phyloP scores from a whole-genome alignment of 1,140 invertebrate species.

The Solenopsis fugax region DNA sequence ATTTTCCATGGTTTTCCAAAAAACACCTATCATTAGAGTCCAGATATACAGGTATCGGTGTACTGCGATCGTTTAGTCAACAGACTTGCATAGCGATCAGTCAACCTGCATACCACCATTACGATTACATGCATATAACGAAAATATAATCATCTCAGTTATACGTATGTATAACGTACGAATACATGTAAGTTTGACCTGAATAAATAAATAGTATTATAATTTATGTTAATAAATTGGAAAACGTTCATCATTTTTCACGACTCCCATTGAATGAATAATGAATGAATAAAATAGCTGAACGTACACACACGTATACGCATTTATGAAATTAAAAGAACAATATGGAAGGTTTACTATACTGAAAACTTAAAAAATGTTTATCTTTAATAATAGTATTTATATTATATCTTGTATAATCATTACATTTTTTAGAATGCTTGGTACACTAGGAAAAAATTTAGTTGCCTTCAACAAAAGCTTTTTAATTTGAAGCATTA shows the following conservation, averaged over 20 bases:
- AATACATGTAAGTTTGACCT: background rate
- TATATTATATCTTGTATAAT: background rate
- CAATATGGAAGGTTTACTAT: background rate
- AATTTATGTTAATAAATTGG: constrained; percentile 42
- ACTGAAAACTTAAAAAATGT: background rate
- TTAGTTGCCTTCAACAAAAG: too few relatives aligned
- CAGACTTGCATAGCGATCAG: constrained; percentile 2
- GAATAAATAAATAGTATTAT: constrained; percentile 16
- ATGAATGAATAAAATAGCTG: background rate
- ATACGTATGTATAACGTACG: background rate
- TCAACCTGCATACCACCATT: background rate
- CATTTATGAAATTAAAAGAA: background rate
- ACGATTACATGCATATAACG: background rate
- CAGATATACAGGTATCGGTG: background rate
- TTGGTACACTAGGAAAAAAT: background rate
- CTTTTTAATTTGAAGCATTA: too few relatives aligned
- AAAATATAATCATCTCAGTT: constrained; percentile 13
- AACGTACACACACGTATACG: background rate
- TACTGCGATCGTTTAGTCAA: background rate
- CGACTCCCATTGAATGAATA: background rate
- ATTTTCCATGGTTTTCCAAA: constrained; percentile 17
- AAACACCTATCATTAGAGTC: background rate
- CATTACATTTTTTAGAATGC: background rate
- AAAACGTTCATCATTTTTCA: constrained; percentile 18
- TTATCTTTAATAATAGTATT: background rate